Percentiles rank a stretch among this genome's conserved stretches.
Evolutionary conservation across 2,113 vertebrate genomes (phyloP).

Genomic region (Semnornis frantzii): DNA sequence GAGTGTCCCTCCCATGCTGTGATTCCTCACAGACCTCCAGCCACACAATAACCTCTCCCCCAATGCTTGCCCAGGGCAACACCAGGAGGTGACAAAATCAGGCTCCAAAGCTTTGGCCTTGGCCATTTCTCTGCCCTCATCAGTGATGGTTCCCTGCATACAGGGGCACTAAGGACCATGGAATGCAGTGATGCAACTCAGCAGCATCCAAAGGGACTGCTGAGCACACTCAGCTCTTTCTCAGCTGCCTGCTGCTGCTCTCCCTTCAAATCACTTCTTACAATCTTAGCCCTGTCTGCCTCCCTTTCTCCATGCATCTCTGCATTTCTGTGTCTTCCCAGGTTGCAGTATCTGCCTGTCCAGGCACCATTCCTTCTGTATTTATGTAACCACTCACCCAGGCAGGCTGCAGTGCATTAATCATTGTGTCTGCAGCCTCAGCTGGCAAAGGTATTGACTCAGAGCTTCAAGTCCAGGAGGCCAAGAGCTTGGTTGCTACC

Average conservation of each 20-base stretch:
- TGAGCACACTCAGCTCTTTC: background rate
- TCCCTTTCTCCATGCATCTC: background rate
- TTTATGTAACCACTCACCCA: conserved; percentile 11
- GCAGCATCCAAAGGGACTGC: background rate
- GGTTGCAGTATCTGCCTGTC: background rate
- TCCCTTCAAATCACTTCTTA: background rate
- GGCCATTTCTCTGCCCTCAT: background rate
- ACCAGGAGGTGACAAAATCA: background rate
- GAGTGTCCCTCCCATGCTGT: no score
- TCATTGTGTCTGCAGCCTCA: conserved; percentile 8
- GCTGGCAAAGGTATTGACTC: conserved; percentile 26
- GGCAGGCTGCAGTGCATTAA: conserved; percentile 49
- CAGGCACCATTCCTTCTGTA: background rate
- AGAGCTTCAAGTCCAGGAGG: background rate
- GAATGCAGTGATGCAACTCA: background rate
- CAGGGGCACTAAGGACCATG: fast-evolving
- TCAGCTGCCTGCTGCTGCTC: background rate
- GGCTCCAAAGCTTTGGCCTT: background rate
- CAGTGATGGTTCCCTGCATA: background rate
- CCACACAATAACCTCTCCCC: background rate
- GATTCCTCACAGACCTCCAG: background rate
- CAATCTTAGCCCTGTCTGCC: background rate
- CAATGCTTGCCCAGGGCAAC: background rate
- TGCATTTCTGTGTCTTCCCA: background rate
- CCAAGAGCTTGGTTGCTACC: conserved; percentile 5